Conservation (phyloP, 2,113 vertebrate species). For the Tachysurus vachellii region DNA sequence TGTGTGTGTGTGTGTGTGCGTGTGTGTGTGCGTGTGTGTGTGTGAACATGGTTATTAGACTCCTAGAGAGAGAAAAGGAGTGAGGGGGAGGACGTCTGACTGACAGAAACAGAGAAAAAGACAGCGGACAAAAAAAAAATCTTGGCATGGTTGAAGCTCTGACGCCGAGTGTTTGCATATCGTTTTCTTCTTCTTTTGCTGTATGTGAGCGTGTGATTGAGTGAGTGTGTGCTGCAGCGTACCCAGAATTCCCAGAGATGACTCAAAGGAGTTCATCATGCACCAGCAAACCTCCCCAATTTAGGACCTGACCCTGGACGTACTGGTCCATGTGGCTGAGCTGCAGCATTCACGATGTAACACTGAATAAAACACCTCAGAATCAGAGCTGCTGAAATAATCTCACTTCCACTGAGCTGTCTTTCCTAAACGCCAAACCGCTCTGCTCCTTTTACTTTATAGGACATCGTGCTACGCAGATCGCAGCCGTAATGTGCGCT, state of each 20-base stretch:
- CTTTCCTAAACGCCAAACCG: not conserved
- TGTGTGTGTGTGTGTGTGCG: constrained; percentile 24
- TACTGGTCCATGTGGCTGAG: constrained; percentile 59
- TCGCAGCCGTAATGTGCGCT: not conserved
- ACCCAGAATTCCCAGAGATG: constrained; percentile 60
- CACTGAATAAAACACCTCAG: not conserved
- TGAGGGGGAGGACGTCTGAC: constrained; percentile 52
- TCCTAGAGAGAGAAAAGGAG: constrained; percentile 46
- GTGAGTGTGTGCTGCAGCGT: constrained; percentile 35
- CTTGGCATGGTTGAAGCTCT: constrained; percentile 57
- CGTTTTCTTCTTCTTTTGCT: not conserved
- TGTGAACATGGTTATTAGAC: constrained; percentile 47
- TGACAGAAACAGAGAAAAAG: constrained; percentile 40
- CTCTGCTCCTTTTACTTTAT: not conserved
- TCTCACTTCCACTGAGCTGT: not conserved
- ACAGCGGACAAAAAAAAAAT: constrained; percentile 46
- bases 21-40: constrained; percentile 35
- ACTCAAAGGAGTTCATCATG: constrained; percentile 67
- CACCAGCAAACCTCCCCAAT: constrained; percentile 2
- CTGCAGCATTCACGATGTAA: not conserved
- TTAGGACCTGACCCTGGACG: constrained; percentile 53
- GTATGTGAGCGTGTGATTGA: constrained; percentile 54
- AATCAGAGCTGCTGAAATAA: not conserved
- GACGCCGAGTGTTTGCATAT: constrained; percentile 33
- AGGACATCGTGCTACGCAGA: not conserved